A percentile compares a stretch with the other conserved stretches of the same genome.
Evolutionary conservation across 2,113 vertebrate species (phyloP).

Genomic region (Aix galericulata): DNA sequence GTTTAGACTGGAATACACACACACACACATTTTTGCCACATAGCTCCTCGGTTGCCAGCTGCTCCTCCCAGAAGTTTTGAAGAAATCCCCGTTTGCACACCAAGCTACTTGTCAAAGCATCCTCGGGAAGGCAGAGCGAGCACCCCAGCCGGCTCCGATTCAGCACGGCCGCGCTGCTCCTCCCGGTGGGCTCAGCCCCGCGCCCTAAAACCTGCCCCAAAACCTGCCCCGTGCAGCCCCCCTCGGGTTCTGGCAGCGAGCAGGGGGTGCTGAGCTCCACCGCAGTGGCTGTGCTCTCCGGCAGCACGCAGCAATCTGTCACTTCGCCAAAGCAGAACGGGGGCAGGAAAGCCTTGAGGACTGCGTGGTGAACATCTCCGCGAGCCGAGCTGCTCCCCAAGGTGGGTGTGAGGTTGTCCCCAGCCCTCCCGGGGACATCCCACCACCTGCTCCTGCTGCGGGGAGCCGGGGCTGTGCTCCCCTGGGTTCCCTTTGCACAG

Average conservation of each 20-base stretch:
- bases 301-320: background rate
- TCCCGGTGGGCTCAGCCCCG: background rate
- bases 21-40: background rate
- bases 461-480: too few relatives aligned
- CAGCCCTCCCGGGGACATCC: rapidly evolving
- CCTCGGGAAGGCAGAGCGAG: background rate
- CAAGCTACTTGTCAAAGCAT: background rate
- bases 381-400: background rate
- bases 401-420: rapidly evolving
- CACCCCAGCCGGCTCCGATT: background rate
- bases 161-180: background rate
- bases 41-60: background rate
- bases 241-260: background rate
- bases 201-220: background rate
- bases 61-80: constrained; percentile 8
- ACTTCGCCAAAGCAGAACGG: background rate
- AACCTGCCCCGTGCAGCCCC: background rate
- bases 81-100: background rate
- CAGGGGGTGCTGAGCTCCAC: background rate
- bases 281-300: background rate
- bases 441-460: background rate
- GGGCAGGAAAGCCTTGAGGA: background rate
- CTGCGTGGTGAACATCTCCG: background rate
- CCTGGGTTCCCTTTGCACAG: background rate
- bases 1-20: background rate